Evolutionary conservation across 2,888 invertebrate genomes (phyloP).

Genomic region (Itoplectis maculator): DNA sequence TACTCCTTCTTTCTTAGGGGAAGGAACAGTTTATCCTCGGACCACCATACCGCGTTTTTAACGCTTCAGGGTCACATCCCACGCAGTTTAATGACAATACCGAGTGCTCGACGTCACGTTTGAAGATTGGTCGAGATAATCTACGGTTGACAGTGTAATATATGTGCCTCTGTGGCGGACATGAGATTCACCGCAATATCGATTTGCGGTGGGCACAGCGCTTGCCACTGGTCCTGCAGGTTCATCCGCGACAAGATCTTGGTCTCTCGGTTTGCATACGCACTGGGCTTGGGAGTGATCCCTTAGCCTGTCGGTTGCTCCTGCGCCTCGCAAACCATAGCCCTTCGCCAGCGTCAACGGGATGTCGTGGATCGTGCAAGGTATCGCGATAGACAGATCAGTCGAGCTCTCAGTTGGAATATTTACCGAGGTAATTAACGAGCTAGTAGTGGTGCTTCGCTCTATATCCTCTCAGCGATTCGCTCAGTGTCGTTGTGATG

Average conservation of each 20-base stretch:
- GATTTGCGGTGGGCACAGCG: conserved; percentile 57
- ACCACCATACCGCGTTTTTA: conserved; percentile 29
- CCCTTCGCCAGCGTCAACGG: conserved; percentile 35
- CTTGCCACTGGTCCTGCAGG: conserved; percentile 34
- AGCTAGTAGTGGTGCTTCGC: conserved; percentile 12
- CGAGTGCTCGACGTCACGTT: conserved; percentile 6
- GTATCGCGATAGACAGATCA: conserved; percentile 55
- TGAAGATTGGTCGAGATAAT: conserved; percentile 38
- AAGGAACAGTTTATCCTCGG: conserved; percentile 55
- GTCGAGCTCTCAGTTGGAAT: conserved; percentile 57
- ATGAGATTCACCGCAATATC: conserved; percentile 63
- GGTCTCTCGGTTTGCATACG: conserved; percentile 39
- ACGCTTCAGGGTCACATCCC: background rate
- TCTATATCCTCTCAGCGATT: conserved; percentile 35
- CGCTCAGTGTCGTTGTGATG: conserved; percentile 32
- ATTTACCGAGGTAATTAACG: conserved; percentile 73
- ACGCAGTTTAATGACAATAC: background rate
- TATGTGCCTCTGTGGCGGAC: conserved; percentile 58
- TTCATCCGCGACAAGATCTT: conserved; percentile 46
- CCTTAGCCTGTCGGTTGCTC: conserved; percentile 54
- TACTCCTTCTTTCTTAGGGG: too few species aligned
- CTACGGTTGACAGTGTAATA: conserved; percentile 51
- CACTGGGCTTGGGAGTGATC: conserved; percentile 37
- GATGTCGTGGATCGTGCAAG: conserved; percentile 44
- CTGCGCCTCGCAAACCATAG: conserved; percentile 21